phyloP scores from a whole-genome alignment of 2,797 vertebrate genomes.

The Catharus ustulatus region DNA sequence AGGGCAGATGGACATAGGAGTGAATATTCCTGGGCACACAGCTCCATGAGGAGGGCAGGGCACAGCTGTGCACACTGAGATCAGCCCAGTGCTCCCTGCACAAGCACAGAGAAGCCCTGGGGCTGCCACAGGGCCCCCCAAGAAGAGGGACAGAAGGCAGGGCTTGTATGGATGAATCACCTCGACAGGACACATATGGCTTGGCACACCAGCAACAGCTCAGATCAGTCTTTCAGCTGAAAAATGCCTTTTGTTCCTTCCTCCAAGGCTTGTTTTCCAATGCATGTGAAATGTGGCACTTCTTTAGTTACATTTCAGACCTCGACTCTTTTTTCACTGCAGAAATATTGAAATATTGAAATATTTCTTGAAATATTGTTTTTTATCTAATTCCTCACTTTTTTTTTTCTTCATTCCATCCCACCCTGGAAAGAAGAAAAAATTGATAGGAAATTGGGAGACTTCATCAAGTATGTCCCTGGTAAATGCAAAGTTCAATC shows the following conservation, averaged over 20 bases:
- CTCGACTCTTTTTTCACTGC: neutral
- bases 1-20: neutral
- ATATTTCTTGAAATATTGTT: neutral
- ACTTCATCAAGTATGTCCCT: neutral
- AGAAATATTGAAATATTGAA: neutral
- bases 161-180: neutral
- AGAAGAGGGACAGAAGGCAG: slow-evolving; percentile 3
- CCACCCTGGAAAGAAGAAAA: neutral
- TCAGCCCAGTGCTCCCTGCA: neutral
- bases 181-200: neutral
- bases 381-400: neutral
- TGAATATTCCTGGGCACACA: neutral
- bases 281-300: neutral
- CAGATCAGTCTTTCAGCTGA: neutral
- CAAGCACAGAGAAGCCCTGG: neutral
- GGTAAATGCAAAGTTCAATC: neutral
- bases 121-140: neutral
- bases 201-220: neutral
- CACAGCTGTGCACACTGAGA: neutral
- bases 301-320: neutral
- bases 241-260: neutral
- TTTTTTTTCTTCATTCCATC: neutral
- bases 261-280: neutral
- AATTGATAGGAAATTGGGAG: neutral
- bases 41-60: neutral